Percentiles rank a stretch among this genome's conserved stretches.
Evolutionary conservation across 2,888 invertebrate species (phyloP).

Genomic region (Ectemnius lituratus): DNA sequence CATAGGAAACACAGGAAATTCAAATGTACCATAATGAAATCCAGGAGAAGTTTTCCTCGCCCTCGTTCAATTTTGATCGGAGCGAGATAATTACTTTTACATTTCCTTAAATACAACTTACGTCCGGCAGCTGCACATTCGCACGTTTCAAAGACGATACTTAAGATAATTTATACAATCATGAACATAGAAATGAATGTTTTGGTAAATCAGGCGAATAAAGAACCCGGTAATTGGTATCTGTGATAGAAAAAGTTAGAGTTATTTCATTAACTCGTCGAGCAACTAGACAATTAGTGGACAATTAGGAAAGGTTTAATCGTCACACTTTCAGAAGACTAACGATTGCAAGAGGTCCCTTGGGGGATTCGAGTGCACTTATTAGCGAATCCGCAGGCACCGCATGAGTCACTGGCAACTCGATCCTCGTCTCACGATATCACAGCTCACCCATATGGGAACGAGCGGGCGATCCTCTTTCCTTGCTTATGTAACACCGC

Average conservation of each 20-base stretch:
- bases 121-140: too few species aligned
- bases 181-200: too few species aligned
- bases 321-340: conserved; percentile 24
- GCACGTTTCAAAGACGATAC: too few species aligned
- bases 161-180: too few species aligned
- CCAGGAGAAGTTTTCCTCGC: conserved; percentile 24
- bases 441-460: conserved; percentile 19
- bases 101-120: too few species aligned
- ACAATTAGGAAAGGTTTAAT: conserved; percentile 25
- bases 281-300: conserved; percentile 36
- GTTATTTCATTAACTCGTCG: neutral
- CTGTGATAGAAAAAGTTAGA: too few species aligned
- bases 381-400: neutral
- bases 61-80: too few species aligned
- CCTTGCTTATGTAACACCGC: conserved; percentile 31
- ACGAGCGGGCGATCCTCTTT: conserved; percentile 33
- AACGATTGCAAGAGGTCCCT: conserved; percentile 27
- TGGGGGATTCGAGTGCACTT: neutral
- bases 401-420: conserved; percentile 34
- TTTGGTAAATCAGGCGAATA: too few species aligned
- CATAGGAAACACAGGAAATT: neutral
- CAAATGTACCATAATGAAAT: conserved; percentile 36
- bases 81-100: too few species aligned
- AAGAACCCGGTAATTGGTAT: too few species aligned
- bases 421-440: conserved; percentile 37